Evolutionary conservation across 1,140 invertebrate genomes (phyloP).

Genomic region (Asbolus verrucosus): DNA sequence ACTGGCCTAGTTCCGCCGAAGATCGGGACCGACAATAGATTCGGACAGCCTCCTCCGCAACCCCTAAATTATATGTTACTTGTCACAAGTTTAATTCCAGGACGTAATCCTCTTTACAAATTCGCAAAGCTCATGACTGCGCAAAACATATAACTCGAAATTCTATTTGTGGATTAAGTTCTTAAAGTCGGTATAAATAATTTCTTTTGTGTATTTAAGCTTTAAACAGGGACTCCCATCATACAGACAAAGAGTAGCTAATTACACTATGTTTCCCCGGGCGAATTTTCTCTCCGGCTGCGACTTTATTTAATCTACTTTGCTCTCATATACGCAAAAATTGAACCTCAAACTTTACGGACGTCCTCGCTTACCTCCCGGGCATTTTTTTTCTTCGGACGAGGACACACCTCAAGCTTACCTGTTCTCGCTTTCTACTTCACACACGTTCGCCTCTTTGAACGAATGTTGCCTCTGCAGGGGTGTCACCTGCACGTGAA

Average conservation of each 20-base stretch:
- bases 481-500: too few relatives aligned
- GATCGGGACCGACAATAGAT: constrained; percentile 11
- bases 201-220: constrained; percentile 47
- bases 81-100: constrained; percentile 41
- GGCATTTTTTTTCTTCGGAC: constrained; percentile 24
- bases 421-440: constrained; percentile 3
- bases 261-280: constrained; percentile 30
- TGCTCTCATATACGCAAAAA: constrained; percentile 39
- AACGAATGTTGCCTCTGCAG: too few relatives aligned
- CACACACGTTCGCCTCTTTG: constrained; percentile 1
- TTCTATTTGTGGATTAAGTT: constrained; percentile 48
- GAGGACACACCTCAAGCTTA: constrained; percentile 8
- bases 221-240: constrained; percentile 25
- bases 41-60: constrained; percentile 4
- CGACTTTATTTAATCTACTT: constrained; percentile 41
- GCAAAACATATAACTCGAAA: constrained; percentile 45
- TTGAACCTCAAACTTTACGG: constrained; percentile 37
- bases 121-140: constrained; percentile 45
- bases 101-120: constrained; percentile 46
- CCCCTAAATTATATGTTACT: constrained; percentile 42
- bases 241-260: constrained; percentile 34
- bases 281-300: constrained; percentile 27
- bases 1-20: neutral
- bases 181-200: constrained; percentile 48
- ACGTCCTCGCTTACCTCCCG: too few relatives aligned